phyloP scores from a whole-genome alignment of 2,797 vertebrate species.

The Pogoniulus pusillus region DNA sequence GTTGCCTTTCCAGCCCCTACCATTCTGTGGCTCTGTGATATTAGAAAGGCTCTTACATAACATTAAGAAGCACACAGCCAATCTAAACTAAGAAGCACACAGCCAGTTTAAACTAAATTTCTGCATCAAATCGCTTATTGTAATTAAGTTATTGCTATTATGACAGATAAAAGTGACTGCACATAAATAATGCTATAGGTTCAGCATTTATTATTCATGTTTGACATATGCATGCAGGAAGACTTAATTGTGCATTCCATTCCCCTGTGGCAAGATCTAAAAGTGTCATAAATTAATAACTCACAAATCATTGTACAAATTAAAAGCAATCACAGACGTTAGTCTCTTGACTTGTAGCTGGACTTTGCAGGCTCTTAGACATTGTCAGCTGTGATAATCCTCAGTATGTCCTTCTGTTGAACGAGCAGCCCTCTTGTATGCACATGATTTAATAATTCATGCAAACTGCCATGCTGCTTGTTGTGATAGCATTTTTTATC shows the following conservation, averaged over 20 bases:
- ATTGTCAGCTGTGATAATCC: constrained; percentile 64
- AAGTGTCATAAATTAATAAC: constrained; percentile 59
- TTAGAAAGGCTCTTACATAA: not conserved
- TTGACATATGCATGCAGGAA: constrained; percentile 33
- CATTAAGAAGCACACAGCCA: not conserved
- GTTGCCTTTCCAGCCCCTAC: too few relatives aligned
- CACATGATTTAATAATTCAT: constrained; percentile 75
- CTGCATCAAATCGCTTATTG: constrained; percentile 13
- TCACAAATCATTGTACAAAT: constrained; percentile 49
- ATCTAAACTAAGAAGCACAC: constrained; percentile 8
- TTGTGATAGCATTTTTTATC: constrained; percentile 76
- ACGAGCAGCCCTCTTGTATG: constrained; percentile 62
- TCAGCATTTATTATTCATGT: constrained; percentile 49
- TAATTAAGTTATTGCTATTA: constrained; percentile 12
- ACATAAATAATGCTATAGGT: constrained; percentile 34
- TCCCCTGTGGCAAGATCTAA: constrained; percentile 16
- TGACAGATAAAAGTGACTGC: constrained; percentile 19
- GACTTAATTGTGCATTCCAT: constrained; percentile 1
- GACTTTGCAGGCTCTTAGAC: constrained; percentile 46
- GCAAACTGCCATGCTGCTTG: constrained; percentile 67
- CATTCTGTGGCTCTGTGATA: not conserved
- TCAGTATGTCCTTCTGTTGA: constrained; percentile 63
- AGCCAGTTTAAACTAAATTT: constrained; percentile 21
- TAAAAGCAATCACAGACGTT: constrained; percentile 50
- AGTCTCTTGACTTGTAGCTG: constrained; percentile 58